Evolutionary conservation across 1,140 invertebrate species (phyloP).

Genomic region (Hetaerina americana): DNA sequence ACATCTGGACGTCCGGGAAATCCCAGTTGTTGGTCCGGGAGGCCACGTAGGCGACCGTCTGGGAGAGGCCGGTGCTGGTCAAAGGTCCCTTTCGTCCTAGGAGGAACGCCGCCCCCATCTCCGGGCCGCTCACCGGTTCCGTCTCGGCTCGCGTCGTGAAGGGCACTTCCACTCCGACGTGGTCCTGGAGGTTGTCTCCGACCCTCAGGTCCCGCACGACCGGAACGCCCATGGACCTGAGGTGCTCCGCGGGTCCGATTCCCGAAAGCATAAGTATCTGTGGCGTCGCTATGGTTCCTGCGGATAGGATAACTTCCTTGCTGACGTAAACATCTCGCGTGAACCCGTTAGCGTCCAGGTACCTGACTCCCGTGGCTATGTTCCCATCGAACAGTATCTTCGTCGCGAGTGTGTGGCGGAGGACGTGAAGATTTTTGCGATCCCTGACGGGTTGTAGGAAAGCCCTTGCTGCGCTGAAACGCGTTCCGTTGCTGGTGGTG

Average conservation of each 20-base stretch:
- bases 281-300: slow-evolving; percentile 26
- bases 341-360: slow-evolving; percentile 17
- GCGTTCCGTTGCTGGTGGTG: slow-evolving; percentile 35
- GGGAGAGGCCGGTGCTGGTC: slow-evolving; percentile 33
- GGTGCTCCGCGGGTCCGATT: slow-evolving; percentile 31
- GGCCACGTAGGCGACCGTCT: slow-evolving; percentile 22
- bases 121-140: neutral
- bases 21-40: neutral
- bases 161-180: slow-evolving; percentile 18
- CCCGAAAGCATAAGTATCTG: slow-evolving; percentile 36
- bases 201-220: slow-evolving; percentile 17
- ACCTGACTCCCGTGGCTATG: slow-evolving; percentile 21
- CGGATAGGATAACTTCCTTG: slow-evolving; percentile 28
- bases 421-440: slow-evolving; percentile 50
- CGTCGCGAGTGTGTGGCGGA: slow-evolving; percentile 38
- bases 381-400: slow-evolving; percentile 42
- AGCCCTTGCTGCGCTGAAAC: slow-evolving; percentile 40
- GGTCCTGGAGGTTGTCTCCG: slow-evolving; percentile 36
- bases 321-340: slow-evolving; percentile 11
- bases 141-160: neutral
- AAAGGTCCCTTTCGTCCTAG: slow-evolving; percentile 28
- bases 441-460: slow-evolving; percentile 38
- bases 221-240: slow-evolving; percentile 22
- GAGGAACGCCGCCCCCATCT: slow-evolving; percentile 22
- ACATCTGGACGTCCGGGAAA: slow-evolving; percentile 25